Base-by-base conservation (phyloP, 1,140 invertebrate species). In the Triops longicaudatus region DNA sequence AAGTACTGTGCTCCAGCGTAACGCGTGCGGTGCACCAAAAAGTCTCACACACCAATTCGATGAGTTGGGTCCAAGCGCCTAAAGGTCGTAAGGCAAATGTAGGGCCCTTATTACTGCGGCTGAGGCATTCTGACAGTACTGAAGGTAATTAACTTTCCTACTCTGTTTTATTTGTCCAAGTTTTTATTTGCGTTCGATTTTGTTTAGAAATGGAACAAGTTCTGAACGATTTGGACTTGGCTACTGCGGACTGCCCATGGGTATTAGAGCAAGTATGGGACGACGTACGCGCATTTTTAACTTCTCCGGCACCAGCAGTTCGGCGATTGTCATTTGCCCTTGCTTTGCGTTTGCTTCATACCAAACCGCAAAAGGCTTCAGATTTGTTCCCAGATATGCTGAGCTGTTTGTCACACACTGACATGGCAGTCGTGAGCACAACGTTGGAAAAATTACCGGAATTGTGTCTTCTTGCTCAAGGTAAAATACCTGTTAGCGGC, bases 371-470 rank as follows among this genome's bases (percentile, higher is more conserved):
- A 7, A 76, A 74, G 28, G 28, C 78, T 9, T 14, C 72, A 12
- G 41, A 77, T 41, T 71, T 77, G 11, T 28, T 78, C 22, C 74
- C 37, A 31, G 75, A 73, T 28, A 77, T 73, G 42, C 31, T 78
- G 7, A 63, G 74, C 27, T 94, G 93, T 82, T 85, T 97, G 63
- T 89, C 94, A 73, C 91, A 90, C 79, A 85, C 88, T 26, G 90
- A 92, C 80, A 89, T 91, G 0, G 92, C 94, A 79, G 87, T 97
- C 43, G 88, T 93, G 1, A 88, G 88, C 78, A 90, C 90, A 9
- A 91, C 92, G 71, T 84, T 97, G 14, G 93, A 95, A 77, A 90
- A 90, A 83, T 85, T 97, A 43, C 90, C 93, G 0, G 94, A 97
- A 80, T 89, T 96, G 75, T 86, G 91, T 74, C 85, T 94, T 28